Conservation (phyloP, 2,888 invertebrate species). For the Drosophila birchii region DNA sequence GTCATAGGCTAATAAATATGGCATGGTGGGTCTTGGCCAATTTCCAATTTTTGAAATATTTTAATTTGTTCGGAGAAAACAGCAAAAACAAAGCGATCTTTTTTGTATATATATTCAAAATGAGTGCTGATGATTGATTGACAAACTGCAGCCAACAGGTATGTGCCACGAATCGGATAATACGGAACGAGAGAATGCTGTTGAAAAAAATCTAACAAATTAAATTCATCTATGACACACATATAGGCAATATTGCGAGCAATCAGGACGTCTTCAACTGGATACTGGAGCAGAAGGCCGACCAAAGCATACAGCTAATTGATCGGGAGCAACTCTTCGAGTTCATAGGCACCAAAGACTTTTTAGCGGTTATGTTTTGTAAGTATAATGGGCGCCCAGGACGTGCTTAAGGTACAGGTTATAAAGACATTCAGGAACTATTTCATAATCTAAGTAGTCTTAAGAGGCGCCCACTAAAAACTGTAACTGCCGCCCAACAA, state of each 20-base stretch:
- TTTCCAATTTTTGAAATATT: slow-evolving; percentile 20
- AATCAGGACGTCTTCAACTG: slow-evolving; percentile 94
- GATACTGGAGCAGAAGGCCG: slow-evolving; percentile 96
- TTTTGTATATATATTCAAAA: slow-evolving; percentile 9
- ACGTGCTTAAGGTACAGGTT: slow-evolving; percentile 46
- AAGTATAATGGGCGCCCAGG: slow-evolving; percentile 85
- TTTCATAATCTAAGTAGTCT: slow-evolving; percentile 22
- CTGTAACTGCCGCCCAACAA: slow-evolving; percentile 77
- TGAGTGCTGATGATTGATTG: slow-evolving; percentile 73
- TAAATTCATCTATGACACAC: neutral
- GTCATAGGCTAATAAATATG: slow-evolving; percentile 23
- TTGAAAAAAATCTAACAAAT: neutral
- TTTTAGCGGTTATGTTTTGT: slow-evolving; percentile 96
- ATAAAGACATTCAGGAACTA: slow-evolving; percentile 27
- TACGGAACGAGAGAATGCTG: too few species aligned
- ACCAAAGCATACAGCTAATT: slow-evolving; percentile 95
- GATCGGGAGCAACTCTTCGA: slow-evolving; percentile 92
- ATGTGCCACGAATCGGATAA: slow-evolving; percentile 56
- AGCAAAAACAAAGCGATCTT: slow-evolving; percentile 15
- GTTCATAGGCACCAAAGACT: slow-evolving; percentile 95
- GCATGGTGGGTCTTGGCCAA: slow-evolving; percentile 16
- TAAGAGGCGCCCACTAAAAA: slow-evolving; percentile 79
- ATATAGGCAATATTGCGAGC: slow-evolving; percentile 89
- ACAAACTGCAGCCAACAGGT: slow-evolving; percentile 83
- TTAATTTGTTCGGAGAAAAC: slow-evolving; percentile 9